A percentile compares a stretch with the other conserved stretches of the same genome.
phyloP scores from a whole-genome alignment of 2,797 vertebrate genomes.

The Falco columbarius region DNA sequence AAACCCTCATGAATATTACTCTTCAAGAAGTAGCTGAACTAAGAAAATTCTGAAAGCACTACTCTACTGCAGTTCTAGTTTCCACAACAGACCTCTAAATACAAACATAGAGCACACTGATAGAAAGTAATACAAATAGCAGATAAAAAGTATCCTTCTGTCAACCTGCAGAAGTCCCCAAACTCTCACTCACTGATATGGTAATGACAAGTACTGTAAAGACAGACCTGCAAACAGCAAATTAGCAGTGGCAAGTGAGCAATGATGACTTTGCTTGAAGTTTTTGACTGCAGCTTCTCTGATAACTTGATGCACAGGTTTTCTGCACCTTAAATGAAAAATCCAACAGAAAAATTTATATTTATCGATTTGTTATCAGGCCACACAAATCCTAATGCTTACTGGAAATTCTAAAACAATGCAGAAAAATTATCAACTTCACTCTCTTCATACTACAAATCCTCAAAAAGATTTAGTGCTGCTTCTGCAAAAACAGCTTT shows the following conservation, averaged over 20 bases:
- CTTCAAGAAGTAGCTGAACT: neutral
- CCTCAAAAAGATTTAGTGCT: neutral
- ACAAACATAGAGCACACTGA: accelerated
- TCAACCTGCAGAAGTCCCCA: neutral
- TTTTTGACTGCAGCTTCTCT: conserved; percentile 97
- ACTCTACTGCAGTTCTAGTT: neutral
- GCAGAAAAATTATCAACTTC: neutral
- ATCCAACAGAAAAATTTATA: neutral
- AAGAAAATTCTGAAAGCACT: neutral
- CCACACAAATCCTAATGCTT: neutral
- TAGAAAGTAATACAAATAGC: neutral
- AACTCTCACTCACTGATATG: neutral
- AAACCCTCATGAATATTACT: accelerated
- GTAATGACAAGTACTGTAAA: neutral
- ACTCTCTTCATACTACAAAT: neutral
- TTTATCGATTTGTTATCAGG: neutral
- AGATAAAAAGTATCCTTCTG: neutral
- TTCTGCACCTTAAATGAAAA: conserved; percentile 86
- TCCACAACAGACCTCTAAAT: neutral
- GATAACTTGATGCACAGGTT: conserved; percentile 96
- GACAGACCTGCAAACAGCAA: conserved; percentile 93
- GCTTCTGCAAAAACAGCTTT: neutral
- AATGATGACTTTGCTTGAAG: conserved; percentile 97
- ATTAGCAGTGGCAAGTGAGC: conserved; percentile 96
- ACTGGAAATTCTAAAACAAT: neutral